Base-by-base conservation (phyloP, 2,888 invertebrate species). In the Pachliopta kotzebuea region DNA sequence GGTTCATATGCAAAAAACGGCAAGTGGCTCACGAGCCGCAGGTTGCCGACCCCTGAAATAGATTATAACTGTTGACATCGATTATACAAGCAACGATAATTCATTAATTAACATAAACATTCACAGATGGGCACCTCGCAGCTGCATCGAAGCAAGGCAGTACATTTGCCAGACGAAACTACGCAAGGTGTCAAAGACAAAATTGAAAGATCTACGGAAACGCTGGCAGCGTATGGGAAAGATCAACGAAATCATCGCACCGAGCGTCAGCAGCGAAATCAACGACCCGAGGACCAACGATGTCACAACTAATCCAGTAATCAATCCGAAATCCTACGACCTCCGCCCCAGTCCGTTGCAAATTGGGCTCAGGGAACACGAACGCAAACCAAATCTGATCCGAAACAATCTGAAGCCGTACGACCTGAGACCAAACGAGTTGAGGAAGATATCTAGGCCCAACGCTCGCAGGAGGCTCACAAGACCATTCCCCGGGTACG, bases 161-260 rank as follows among this genome's bases (percentile, higher is more conserved):
- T 96, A 92, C 86, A 94, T 96, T 76, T 96, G 96, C 83, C 95
- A 96, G 80, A 93, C 93, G 20, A 93, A 92, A 75, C 84, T 94
- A 7, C 89, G 83, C 62, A 93, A 92, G 68, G 86, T 93, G 2
- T 80, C 87, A 37, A 91, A 88, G 68, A 77, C 87, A 21, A 92
- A 87, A 64, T 82, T 91, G 66, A 92, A 91, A 68, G 90, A 90
- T 21, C 73, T 92, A 2, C 80, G 83, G 58, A 76, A 83, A 21
- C 91, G 92, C 57, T 93, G 92, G 85, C 88, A 90, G 69, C 82
- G 85, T 9, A 90, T 90, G 84, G 92, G 92, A 65, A 81, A 82
- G 67, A 74, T 93, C 60, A 94, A 93, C 83, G 93, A 93, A 79
- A 93, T 94, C 69, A 91, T 88, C 0, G 92, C 71, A 71, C 93